These are phyloP conservation scores for Dastarcus helophoroides DNA, from an alignment of 2,888 invertebrate species.

Conservation along the genomic window DNA sequence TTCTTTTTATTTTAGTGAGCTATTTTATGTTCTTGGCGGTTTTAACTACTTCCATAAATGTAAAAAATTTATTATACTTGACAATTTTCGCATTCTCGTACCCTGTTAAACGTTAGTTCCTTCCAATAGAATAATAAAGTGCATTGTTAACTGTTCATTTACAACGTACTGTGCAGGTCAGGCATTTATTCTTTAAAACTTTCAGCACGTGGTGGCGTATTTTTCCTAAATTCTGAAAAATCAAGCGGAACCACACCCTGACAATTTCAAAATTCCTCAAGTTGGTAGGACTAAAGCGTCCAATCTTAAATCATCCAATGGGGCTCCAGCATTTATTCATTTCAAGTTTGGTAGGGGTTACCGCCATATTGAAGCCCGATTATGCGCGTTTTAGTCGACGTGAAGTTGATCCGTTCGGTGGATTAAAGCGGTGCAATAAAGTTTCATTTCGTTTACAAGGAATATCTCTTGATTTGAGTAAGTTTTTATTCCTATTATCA, in stretches of 20 bases:
- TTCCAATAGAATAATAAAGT: too few species aligned
- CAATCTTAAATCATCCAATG: slow-evolving; percentile 28
- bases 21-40: too few species aligned
- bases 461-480: slow-evolving; percentile 9
- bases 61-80: too few species aligned
- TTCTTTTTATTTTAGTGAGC: too few species aligned
- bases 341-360: slow-evolving; percentile 25
- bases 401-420: slow-evolving; percentile 8
- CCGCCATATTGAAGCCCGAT: slow-evolving; percentile 33
- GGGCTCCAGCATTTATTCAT: slow-evolving; percentile 17
- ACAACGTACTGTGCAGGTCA: too few species aligned
- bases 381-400: slow-evolving; percentile 33
- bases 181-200: too few species aligned
- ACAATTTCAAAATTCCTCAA: slow-evolving; percentile 13
- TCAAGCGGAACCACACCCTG: slow-evolving; percentile 26
- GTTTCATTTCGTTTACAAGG: slow-evolving; percentile 9
- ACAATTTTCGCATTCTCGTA: too few species aligned
- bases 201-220: too few species aligned
- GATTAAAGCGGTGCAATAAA: slow-evolving; percentile 5
- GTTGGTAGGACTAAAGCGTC: slow-evolving; percentile 28
- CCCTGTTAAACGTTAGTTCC: too few species aligned
- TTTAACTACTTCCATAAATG: too few species aligned
- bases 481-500: slow-evolving; percentile 12
- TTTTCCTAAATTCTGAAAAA: too few species aligned
- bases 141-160: too few species aligned